phyloP scores from a whole-genome alignment of 2,113 vertebrate species.

The Elaphurus davidianus region DNA sequence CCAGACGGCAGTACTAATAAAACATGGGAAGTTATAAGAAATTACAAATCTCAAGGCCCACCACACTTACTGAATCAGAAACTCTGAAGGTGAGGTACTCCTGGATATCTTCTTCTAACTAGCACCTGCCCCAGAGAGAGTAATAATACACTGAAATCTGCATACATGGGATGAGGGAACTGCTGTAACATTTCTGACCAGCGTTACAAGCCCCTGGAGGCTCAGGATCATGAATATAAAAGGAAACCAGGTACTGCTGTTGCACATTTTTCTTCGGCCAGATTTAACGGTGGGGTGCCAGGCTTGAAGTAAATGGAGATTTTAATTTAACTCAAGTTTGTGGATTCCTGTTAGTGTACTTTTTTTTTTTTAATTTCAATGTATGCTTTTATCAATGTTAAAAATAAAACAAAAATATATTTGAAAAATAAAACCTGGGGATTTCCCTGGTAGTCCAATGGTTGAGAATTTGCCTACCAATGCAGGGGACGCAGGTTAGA shows the following conservation, averaged over 20 bases:
- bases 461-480: background rate
- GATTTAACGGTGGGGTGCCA: background rate
- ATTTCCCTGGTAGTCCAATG: background rate
- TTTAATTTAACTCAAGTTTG: background rate
- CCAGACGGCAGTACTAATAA: background rate
- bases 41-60: background rate
- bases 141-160: background rate
- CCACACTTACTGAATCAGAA: background rate
- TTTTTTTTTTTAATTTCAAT: background rate
- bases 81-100: background rate
- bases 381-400: background rate
- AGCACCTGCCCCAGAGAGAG: background rate
- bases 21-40: background rate
- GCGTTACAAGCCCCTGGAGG: background rate
- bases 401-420: background rate
- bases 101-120: background rate
- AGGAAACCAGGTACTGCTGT: background rate
- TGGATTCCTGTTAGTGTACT: background rate
- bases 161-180: background rate
- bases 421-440: background rate
- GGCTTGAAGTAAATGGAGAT: background rate
- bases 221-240: background rate
- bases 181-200: background rate
- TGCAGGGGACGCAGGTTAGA: background rate
- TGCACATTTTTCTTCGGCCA: background rate